Conservation (phyloP, 2,113 vertebrate species). For the Lepus europaeus region DNA sequence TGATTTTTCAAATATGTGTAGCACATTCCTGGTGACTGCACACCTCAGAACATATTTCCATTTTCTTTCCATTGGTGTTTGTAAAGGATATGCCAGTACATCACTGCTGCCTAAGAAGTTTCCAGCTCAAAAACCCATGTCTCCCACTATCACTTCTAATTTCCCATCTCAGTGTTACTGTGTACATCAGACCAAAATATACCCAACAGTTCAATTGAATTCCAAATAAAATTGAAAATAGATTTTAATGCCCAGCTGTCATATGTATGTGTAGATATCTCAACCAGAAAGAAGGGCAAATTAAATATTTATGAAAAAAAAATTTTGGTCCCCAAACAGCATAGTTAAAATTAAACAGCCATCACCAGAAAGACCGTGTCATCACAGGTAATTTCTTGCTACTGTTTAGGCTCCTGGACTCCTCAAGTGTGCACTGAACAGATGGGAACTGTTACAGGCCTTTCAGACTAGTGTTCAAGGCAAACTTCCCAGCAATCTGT, state of each 20-base stretch:
- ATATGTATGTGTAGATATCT: neutral
- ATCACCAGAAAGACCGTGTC: conserved; percentile 72
- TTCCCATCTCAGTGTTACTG: conserved; percentile 18
- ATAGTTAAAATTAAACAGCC: conserved; percentile 82
- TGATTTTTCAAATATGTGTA: neutral
- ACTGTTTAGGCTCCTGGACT: conserved; percentile 49
- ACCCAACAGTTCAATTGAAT: accelerated
- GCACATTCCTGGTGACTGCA: neutral
- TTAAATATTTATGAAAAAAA: conserved; percentile 77
- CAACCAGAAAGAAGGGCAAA: conserved; percentile 63
- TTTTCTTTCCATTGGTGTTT: conserved; percentile 51
- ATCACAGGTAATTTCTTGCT: conserved; percentile 72
- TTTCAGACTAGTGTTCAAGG: conserved; percentile 76
- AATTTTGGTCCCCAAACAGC: conserved; percentile 62
- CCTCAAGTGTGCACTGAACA: conserved; percentile 77
- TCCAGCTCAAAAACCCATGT: conserved; percentile 57
- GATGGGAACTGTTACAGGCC: conserved; percentile 79
- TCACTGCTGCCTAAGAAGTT: conserved; percentile 49
- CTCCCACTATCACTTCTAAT: conserved; percentile 50
- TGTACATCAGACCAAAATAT: conserved; percentile 29
- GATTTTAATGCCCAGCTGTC: conserved; percentile 53
- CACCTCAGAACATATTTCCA: conserved; percentile 43
- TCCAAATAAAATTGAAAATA: conserved; percentile 62
- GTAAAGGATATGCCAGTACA: conserved; percentile 39
- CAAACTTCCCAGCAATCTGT: conserved; percentile 82